Evolutionary conservation across 2,797 vertebrate species (phyloP).

Genomic region (Epinephelus awoara): DNA sequence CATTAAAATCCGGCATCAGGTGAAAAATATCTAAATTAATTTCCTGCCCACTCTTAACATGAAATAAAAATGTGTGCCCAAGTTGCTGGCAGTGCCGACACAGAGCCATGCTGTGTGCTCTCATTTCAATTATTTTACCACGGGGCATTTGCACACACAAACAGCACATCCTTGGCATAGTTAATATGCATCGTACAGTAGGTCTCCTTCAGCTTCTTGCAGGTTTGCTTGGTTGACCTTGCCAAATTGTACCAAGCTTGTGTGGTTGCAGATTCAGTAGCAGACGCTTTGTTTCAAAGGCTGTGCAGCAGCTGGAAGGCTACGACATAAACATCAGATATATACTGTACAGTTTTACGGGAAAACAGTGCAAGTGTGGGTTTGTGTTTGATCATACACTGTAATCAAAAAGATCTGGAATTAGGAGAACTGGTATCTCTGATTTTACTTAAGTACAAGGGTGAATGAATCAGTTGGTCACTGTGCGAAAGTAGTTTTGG

Average conservation of each 20-base stretch:
- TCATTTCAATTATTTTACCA: slow-evolving; percentile 54
- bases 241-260: slow-evolving; percentile 24
- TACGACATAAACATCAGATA: background rate
- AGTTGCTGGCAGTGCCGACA: slow-evolving; percentile 45
- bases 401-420: too few relatives aligned
- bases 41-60: slow-evolving; percentile 43
- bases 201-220: slow-evolving; percentile 31
- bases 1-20: background rate
- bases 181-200: slow-evolving; percentile 36
- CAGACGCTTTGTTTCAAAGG: background rate
- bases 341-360: background rate
- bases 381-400: background rate
- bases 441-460: too few relatives aligned
- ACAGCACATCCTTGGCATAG: slow-evolving; percentile 32
- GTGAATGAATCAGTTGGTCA: too few relatives aligned
- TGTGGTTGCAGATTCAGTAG: slow-evolving; percentile 12
- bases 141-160: slow-evolving; percentile 34
- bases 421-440: too few relatives aligned
- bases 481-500: too few relatives aligned
- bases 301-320: background rate
- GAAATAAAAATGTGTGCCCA: slow-evolving; percentile 2
- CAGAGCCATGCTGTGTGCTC: slow-evolving; percentile 28
- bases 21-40: slow-evolving; percentile 34
- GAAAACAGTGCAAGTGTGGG: background rate
- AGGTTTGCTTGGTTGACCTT: slow-evolving; percentile 45